A percentile compares a stretch with the other conserved stretches of the same genome.
These are phyloP conservation scores for Chiridota heheva DNA, from an alignment of 35 echinoderm and acorn worm species.

Conservation along the genomic window DNA sequence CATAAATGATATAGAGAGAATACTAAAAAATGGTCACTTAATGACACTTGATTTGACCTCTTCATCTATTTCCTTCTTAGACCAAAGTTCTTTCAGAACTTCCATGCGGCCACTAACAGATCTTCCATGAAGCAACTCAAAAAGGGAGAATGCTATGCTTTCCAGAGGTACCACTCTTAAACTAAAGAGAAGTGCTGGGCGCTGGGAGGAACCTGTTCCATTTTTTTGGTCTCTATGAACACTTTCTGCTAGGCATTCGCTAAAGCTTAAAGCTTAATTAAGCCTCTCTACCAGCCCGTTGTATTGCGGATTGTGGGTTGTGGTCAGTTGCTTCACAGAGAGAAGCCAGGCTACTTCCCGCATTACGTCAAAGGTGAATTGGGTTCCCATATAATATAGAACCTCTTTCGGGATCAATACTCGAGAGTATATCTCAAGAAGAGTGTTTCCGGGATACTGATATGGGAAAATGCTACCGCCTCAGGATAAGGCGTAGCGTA, in stretches of 20 bases:
- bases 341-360: constrained; percentile 9
- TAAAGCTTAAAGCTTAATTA: constrained; percentile 60
- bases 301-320: constrained; percentile 53
- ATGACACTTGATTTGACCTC: constrained; percentile 58
- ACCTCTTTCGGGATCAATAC: constrained; percentile 49
- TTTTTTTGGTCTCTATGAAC: constrained; percentile 4
- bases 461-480: constrained; percentile 37
- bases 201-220: constrained; percentile 42
- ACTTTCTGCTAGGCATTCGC: constrained; percentile 43
- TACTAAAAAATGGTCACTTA: too few species aligned
- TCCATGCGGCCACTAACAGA: constrained; percentile 43
- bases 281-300: constrained; percentile 69
- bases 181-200: constrained; percentile 39
- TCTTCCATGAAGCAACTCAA: constrained; percentile 56
- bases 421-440: constrained; percentile 30
- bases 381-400: constrained; percentile 9
- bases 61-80: constrained; percentile 1
- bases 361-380: constrained; percentile 48
- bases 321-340: constrained; percentile 43
- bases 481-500: constrained; percentile 52
- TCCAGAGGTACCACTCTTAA: constrained; percentile 21
- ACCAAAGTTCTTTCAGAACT: constrained; percentile 9
- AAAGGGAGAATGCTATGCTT: constrained; percentile 28
- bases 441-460: constrained; percentile 17
- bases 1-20: too few species aligned